Conservation (phyloP, 2,888 invertebrate genomes). For the Polymixis flavicincta region DNA sequence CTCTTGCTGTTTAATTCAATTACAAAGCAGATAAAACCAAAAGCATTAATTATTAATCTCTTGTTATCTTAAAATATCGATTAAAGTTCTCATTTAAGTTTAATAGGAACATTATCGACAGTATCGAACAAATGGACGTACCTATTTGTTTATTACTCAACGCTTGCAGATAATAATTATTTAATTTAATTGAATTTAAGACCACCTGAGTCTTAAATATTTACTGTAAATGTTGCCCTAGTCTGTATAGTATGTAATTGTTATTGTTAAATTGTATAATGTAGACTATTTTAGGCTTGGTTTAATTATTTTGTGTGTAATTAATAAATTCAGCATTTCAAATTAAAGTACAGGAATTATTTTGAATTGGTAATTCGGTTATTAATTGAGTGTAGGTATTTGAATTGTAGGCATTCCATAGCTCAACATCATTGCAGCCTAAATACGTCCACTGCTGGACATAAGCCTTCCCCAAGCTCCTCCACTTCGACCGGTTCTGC, state of each 20-base stretch:
- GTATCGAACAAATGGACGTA: constrained; percentile 1
- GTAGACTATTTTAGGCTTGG: background rate
- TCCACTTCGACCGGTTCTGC: too few relatives aligned
- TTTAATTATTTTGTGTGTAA: constrained; percentile 2
- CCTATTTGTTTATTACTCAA: constrained; percentile 14
- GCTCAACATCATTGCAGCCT: background rate
- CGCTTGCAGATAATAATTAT: constrained; percentile 8
- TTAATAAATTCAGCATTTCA: background rate
- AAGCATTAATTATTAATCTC: background rate
- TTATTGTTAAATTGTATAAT: constrained; percentile 17
- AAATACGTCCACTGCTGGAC: too few relatives aligned
- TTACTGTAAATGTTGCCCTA: constrained; percentile 1
- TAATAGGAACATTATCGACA: constrained; percentile 15
- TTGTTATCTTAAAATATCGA: background rate
- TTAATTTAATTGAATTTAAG: constrained; percentile 29
- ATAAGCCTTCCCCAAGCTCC: too few relatives aligned
- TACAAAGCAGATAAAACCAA: background rate
- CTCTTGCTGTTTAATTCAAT: background rate
- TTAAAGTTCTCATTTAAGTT: constrained; percentile 22
- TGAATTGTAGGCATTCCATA: background rate
- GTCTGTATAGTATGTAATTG: constrained; percentile 23
- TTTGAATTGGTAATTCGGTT: background rate
- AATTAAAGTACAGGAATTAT: background rate
- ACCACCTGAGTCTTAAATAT: constrained; percentile 23
- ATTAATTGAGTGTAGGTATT: background rate